phyloP scores from a whole-genome alignment of 2,888 invertebrate genomes.

The Stenoptilia bipunctidactyla region DNA sequence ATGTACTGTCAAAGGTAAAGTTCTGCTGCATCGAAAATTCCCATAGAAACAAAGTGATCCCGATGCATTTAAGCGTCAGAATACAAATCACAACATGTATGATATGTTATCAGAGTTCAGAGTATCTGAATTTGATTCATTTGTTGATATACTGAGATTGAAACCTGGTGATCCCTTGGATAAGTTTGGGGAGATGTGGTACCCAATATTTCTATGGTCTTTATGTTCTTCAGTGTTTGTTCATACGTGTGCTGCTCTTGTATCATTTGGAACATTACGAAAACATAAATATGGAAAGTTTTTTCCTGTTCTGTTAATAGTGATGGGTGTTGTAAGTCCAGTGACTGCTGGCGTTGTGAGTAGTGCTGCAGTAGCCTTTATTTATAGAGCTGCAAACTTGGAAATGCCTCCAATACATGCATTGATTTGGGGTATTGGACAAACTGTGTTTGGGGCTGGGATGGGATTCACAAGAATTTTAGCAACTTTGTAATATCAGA shows the following conservation, averaged over 20 bases:
- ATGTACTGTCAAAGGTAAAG: background rate
- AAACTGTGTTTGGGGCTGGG: conserved; percentile 89
- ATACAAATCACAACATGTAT: conserved; percentile 60
- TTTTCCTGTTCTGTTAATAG: conserved; percentile 87
- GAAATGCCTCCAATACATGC: conserved; percentile 93
- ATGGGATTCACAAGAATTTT: conserved; percentile 94
- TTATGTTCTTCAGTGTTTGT: conserved; percentile 94
- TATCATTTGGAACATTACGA: conserved; percentile 91
- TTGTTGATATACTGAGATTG: conserved; percentile 77
- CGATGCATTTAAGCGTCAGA: conserved; percentile 52
- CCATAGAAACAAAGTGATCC: conserved; percentile 37
- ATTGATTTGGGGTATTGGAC: conserved; percentile 94
- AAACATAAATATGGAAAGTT: conserved; percentile 97
- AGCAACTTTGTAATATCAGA: conserved; percentile 82
- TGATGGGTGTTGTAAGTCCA: conserved; percentile 92
- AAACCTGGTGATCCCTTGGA: conserved; percentile 75
- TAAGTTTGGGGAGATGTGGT: conserved; percentile 95
- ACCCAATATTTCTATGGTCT: conserved; percentile 96
- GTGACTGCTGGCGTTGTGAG: conserved; percentile 89
- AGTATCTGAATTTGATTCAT: conserved; percentile 75
- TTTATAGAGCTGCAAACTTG: conserved; percentile 90
- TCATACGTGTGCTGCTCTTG: conserved; percentile 90
- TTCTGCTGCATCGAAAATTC: conserved; percentile 12
- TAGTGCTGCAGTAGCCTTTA: conserved; percentile 94
- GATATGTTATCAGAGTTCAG: conserved; percentile 71